A percentile compares a stretch with the other conserved stretches of the same genome.
Conservation (phyloP, 2,888 invertebrate species). For the Stenchaetothrips biformis region DNA sequence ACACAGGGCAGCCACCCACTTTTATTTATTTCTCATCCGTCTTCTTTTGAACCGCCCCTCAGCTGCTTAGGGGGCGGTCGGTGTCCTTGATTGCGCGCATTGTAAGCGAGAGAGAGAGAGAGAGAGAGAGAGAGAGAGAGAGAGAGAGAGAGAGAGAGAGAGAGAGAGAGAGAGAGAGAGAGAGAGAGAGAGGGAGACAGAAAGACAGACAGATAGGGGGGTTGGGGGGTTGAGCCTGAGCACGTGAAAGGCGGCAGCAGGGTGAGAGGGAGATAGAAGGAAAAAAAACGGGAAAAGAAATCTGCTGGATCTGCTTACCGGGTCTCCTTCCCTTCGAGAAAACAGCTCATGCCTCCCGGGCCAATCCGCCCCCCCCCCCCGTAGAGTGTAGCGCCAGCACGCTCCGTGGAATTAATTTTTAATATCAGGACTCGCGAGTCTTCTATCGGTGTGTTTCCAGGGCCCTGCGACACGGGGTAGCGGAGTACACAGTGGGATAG, state of each 20-base stretch:
- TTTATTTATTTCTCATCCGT: too few relatives aligned
- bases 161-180: conserved; percentile 22
- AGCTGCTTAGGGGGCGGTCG: too few relatives aligned
- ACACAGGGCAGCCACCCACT: too few relatives aligned
- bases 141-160: conserved; percentile 26
- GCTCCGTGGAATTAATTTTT: too few relatives aligned
- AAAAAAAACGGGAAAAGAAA: not conserved
- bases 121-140: conserved; percentile 17
- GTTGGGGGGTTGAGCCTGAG: not conserved
- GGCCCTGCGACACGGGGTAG: too few relatives aligned
- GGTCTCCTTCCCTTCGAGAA: not conserved
- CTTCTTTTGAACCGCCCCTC: too few relatives aligned
- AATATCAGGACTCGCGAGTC: too few relatives aligned
- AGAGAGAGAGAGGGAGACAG: conserved; percentile 17
- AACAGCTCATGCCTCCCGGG: not conserved
- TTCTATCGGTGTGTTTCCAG: too few relatives aligned
- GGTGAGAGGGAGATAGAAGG: not conserved
- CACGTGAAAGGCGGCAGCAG: not conserved
- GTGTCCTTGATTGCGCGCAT: too few relatives aligned
- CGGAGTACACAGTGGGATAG: too few relatives aligned
- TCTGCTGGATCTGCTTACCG: not conserved
- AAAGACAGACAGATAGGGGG: not conserved
- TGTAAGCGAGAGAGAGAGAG: conserved; percentile 1
- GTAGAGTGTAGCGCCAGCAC: too few relatives aligned
- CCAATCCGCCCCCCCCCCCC: too few relatives aligned